Conservation (phyloP, 2,113 vertebrate genomes). For the Hydropotes inermis region DNA sequence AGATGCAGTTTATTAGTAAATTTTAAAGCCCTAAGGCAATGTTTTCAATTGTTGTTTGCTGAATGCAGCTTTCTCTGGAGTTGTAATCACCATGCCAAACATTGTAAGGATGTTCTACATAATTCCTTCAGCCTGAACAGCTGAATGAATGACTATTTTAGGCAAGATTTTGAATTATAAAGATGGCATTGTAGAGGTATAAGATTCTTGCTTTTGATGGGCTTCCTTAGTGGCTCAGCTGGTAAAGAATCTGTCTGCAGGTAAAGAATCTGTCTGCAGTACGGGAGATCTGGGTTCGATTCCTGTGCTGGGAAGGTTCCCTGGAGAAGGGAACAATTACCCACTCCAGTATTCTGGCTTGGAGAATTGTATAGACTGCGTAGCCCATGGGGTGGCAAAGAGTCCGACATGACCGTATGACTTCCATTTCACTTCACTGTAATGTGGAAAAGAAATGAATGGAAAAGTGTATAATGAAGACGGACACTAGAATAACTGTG, state of each 20-base stretch:
- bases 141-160: background rate
- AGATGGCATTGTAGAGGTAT: background rate
- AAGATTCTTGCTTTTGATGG: background rate
- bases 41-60: background rate
- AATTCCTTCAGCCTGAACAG: constrained; percentile 21
- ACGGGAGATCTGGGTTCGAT: background rate
- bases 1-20: background rate
- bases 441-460: background rate
- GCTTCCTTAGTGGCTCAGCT: background rate
- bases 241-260: background rate
- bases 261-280: background rate
- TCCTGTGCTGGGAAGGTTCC: background rate
- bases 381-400: background rate
- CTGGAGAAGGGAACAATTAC: background rate
- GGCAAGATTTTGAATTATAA: constrained; percentile 7
- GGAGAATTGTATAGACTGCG: background rate
- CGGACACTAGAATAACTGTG: background rate
- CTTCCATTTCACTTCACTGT: background rate
- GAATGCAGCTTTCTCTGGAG: constrained; percentile 31
- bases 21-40: constrained; percentile 40
- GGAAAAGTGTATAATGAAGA: background rate
- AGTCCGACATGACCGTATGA: background rate
- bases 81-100: background rate
- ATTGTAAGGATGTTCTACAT: background rate
- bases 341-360: background rate